Base-by-base conservation (phyloP, 1,140 invertebrate species). In the Drosophila biarmipes region DNA sequence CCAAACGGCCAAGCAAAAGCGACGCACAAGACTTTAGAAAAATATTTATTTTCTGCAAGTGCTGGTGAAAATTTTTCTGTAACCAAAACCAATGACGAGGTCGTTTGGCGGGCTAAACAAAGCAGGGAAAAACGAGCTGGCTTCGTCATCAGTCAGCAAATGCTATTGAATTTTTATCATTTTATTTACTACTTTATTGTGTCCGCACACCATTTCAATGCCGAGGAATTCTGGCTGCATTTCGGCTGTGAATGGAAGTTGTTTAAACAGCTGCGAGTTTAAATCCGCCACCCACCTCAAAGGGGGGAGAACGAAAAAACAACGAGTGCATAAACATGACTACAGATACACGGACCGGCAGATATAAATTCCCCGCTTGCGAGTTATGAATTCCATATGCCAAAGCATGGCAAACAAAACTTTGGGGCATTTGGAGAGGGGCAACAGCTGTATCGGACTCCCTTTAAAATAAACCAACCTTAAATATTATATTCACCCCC, bases 121-220 rank as follows among this genome's bases (percentile, higher is more conserved):
- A 31, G 8, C 7, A 31, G 29, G 2, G 29, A 62, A 38, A 46
- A 27, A 10, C 34, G 34, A 15, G 35, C 43, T 48, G 42, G 45
- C 54, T 59, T 68, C 48, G 72, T 19, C 51, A 56, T 43, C 53
- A 46, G 78, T 80, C 67, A 81, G 78, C 78, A 68, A 85, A 78
- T 81, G 69, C 72, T 86, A 86, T 86, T 86, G 81, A 71, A 86
- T 86, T 86, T 86, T 86, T 86, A 86, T 69, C 63, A 37, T 55
- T 29, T 43, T 37, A 14, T 46, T 17, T 64, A 15, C 15, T 24
- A 21, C 31, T 73, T 29, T 49, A 31, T 17, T 73, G 49, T n/a
- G 8, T 6, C 24, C 8, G 19, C 17, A 48, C 40, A 51, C 63
- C 34, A 53, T 48, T 63, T 73, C 49, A 62, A 73, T 54, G 69